Conservation (phyloP, 1,140 invertebrate genomes). For the Euwallacea fornicatus region DNA sequence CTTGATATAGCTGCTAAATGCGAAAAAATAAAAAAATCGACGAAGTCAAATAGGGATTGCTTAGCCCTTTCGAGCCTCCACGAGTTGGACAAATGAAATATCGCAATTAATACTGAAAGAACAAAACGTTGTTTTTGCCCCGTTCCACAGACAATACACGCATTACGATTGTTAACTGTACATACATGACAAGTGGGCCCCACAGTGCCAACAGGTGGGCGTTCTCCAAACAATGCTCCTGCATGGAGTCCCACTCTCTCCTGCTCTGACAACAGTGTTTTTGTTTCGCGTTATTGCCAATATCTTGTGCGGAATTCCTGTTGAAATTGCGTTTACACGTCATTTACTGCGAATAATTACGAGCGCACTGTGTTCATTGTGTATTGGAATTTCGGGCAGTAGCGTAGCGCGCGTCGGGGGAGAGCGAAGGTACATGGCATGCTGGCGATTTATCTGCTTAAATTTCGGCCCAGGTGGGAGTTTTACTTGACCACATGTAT, state of each 20-base stretch:
- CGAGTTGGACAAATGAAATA: not conserved
- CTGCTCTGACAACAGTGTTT: constrained; percentile 3
- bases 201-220: constrained; percentile 6
- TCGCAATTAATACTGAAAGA: not conserved
- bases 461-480: too few relatives aligned
- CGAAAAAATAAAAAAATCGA: too few relatives aligned
- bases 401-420: not conserved
- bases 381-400: constrained; percentile 1
- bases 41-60: too few relatives aligned
- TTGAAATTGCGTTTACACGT: constrained; percentile 10
- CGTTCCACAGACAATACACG: not conserved
- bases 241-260: not conserved
- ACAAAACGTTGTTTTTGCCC: not conserved
- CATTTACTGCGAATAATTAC: constrained; percentile 14
- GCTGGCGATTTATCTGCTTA: too few relatives aligned
- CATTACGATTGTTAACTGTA: constrained; percentile 8
- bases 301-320: constrained; percentile 13
- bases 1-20: too few relatives aligned
- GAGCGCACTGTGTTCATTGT: not conserved
- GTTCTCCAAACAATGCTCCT: constrained; percentile 2
- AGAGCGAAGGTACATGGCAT: too few relatives aligned
- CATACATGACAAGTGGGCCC: constrained; percentile 1
- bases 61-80: too few relatives aligned
- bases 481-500: too few relatives aligned
- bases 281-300: constrained; percentile 9